phyloP scores from a whole-genome alignment of 2,797 vertebrate genomes.

The Argya squamiceps region DNA sequence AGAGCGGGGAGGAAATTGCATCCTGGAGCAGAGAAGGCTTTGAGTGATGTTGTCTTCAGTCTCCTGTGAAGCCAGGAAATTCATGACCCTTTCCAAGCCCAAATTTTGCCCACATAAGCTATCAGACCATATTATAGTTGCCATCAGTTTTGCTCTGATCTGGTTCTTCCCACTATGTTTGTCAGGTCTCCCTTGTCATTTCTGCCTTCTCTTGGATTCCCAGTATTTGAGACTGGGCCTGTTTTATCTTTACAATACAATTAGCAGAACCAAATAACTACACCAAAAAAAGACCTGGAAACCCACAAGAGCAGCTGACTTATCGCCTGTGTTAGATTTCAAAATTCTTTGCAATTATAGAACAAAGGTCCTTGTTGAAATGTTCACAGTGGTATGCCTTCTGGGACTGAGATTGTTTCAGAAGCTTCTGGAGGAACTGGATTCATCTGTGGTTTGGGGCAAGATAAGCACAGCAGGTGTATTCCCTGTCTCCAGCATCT shows the following conservation, averaged over 20 bases:
- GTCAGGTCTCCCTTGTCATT: not conserved
- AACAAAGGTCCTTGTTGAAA: not conserved
- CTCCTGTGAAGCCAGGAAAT: conserved; percentile 7
- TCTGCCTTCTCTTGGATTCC: not conserved
- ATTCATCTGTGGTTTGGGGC: not conserved
- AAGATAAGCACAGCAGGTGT: conserved; percentile 8
- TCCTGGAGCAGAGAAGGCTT: not conserved
- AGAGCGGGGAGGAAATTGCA: not conserved
- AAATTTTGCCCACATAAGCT: not conserved
- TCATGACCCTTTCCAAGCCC: not conserved
- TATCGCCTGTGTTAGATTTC: not conserved
- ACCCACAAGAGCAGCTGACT: not conserved
- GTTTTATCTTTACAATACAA: not conserved
- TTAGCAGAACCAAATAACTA: not conserved
- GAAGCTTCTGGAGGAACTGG: not conserved
- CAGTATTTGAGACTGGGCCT: not conserved
- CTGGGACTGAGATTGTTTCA: not conserved
- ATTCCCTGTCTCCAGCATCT: not conserved
- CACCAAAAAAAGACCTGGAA: not conserved
- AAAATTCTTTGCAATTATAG: not conserved
- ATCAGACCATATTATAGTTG: not conserved
- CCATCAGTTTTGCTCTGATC: not conserved
- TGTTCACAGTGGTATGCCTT: not conserved
- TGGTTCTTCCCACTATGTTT: not conserved
- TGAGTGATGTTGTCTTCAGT: conserved; percentile 26